These are phyloP conservation scores for Gadus chalcogrammus DNA, from an alignment of 2,113 vertebrate genomes.

Conservation along the genomic window DNA sequence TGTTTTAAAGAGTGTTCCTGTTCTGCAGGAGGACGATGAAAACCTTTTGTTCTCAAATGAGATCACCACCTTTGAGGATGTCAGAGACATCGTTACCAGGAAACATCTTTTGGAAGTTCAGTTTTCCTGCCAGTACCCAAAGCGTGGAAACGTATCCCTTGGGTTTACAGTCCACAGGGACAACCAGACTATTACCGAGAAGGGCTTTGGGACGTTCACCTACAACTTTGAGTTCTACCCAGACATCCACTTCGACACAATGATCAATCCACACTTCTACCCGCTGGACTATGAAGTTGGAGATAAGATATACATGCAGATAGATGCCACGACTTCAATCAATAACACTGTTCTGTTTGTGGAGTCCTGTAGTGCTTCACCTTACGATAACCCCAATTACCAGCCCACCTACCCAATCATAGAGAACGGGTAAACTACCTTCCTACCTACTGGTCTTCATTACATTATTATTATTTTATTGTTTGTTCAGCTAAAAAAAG, in stretches of 20 bases:
- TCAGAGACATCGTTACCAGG: slow-evolving; percentile 49
- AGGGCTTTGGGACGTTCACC: slow-evolving; percentile 66
- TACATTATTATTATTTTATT: no score
- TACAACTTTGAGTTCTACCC: slow-evolving; percentile 70
- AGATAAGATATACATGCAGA: slow-evolving; percentile 60
- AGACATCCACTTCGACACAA: slow-evolving; percentile 15
- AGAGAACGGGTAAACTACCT: slow-evolving; percentile 56
- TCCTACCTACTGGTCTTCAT: background rate
- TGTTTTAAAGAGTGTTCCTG: background rate
- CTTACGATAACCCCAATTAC: slow-evolving; percentile 62
- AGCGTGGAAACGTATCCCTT: slow-evolving; percentile 49
- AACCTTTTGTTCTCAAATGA: slow-evolving; percentile 67
- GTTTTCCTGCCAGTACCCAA: slow-evolving; percentile 69
- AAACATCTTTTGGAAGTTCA: slow-evolving; percentile 53
- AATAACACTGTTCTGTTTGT: slow-evolving; percentile 67
- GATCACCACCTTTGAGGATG: slow-evolving; percentile 46
- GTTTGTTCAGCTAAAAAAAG: no score
- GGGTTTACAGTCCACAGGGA: slow-evolving; percentile 50
- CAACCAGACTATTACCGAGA: slow-evolving; percentile 52
- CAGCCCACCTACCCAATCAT: slow-evolving; percentile 62
- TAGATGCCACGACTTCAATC: slow-evolving; percentile 48
- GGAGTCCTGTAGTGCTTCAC: slow-evolving; percentile 68
- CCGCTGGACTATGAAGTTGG: slow-evolving; percentile 54
- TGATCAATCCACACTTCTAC: slow-evolving; percentile 37
- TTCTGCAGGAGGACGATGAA: slow-evolving; percentile 55